phyloP scores from a whole-genome alignment of 2,113 vertebrate species.

The Burhinus bistriatus region DNA sequence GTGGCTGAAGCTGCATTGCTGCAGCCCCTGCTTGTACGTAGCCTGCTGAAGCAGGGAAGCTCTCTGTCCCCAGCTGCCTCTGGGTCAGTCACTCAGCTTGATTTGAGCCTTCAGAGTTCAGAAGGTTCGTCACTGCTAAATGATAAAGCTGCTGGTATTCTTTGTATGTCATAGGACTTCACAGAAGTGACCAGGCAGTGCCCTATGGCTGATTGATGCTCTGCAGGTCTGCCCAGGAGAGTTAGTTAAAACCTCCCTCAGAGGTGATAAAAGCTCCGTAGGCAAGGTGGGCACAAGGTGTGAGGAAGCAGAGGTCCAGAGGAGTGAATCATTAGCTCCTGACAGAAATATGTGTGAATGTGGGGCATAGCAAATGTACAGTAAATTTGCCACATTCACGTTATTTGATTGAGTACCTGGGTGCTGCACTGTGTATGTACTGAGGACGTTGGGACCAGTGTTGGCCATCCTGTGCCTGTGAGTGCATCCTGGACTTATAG shows the following conservation, averaged over 20 bases:
- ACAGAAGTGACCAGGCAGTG: not conserved
- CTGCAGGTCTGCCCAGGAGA: not conserved
- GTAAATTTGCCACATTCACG: not conserved
- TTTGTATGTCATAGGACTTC: not conserved
- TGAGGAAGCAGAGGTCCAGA: not conserved
- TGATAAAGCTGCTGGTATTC: not conserved
- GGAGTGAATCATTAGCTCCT: not conserved
- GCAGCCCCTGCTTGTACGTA: not conserved
- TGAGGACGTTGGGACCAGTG: fast-evolving
- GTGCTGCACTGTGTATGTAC: not conserved
- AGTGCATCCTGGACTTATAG: not conserved
- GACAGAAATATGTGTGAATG: not conserved
- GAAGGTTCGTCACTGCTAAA: not conserved
- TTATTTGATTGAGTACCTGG: not conserved
- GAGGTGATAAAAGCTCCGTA: not conserved
- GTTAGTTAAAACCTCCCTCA: not conserved
- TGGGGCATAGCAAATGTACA: not conserved
- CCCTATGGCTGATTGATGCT: not conserved
- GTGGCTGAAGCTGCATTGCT: not conserved
- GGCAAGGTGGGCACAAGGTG: not conserved
- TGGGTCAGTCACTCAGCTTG: not conserved
- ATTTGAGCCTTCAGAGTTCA: not conserved
- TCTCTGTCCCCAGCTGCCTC: not conserved
- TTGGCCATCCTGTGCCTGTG: not conserved
- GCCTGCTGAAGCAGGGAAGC: not conserved